Evolutionary conservation across 2,888 invertebrate species (phyloP).

Genomic region (Yponomeuta sedellus): DNA sequence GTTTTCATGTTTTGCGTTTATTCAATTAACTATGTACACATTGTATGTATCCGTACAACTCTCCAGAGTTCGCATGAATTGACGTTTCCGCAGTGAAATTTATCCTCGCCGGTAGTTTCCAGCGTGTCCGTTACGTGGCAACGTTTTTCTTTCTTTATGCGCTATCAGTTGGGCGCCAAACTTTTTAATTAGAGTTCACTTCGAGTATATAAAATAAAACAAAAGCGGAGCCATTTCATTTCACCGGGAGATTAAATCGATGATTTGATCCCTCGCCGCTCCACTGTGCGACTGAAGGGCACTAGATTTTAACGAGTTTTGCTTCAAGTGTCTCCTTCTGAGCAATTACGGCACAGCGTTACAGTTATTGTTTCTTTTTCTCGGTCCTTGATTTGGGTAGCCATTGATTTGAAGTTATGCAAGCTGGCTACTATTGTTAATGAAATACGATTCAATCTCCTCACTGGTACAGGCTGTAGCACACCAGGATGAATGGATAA

Average conservation of each 20-base stretch:
- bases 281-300: conserved; percentile 33
- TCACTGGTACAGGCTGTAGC: too few relatives aligned
- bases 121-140: neutral
- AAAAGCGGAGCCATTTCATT: conserved; percentile 6
- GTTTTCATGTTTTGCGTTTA: too few relatives aligned
- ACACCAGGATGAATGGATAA: too few relatives aligned
- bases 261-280: conserved; percentile 32
- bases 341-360: conserved; percentile 34
- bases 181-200: conserved; percentile 13
- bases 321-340: conserved; percentile 42
- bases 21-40: too few relatives aligned
- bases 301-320: conserved; percentile 65
- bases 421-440: neutral
- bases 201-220: conserved; percentile 9
- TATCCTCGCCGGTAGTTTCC: neutral
- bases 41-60: too few relatives aligned
- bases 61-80: too few relatives aligned
- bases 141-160: neutral
- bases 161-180: neutral
- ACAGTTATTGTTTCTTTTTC: conserved; percentile 34
- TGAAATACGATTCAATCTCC: too few relatives aligned
- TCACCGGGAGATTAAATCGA: conserved; percentile 20
- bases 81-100: neutral
- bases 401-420: neutral
- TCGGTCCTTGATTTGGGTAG: neutral